These are phyloP conservation scores for Uria aalge DNA, from an alignment of 2,113 vertebrate species.

Conservation along the genomic window DNA sequence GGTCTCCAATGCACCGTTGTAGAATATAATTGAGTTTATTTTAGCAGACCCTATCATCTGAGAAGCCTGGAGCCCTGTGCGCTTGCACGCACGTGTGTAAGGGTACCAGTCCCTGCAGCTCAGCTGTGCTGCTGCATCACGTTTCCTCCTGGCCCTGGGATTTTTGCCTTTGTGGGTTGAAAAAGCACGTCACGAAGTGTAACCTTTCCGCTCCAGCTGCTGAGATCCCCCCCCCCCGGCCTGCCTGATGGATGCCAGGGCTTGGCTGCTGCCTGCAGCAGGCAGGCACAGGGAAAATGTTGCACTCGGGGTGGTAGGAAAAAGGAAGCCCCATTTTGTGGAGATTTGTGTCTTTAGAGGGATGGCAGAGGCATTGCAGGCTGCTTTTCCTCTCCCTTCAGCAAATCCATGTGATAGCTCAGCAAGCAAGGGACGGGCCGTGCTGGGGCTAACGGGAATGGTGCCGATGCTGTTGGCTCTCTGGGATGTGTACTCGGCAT, in stretches of 20 bases:
- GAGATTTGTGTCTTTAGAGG: not conserved
- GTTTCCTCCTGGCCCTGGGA: not conserved
- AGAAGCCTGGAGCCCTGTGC: not conserved
- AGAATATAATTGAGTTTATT: not conserved
- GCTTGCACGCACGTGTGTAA: fast-evolving
- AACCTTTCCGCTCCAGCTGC: not conserved
- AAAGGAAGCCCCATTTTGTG: not conserved
- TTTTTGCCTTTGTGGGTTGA: not conserved
- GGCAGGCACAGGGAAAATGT: no score
- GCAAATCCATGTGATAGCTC: not conserved
- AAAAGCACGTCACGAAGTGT: not conserved
- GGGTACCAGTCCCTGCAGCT: not conserved
- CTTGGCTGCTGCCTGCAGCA: not conserved
- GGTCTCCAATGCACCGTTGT: not conserved
- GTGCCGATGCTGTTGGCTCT: not conserved
- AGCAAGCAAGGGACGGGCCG: fast-evolving
- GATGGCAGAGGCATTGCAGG: not conserved
- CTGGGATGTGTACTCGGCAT: fast-evolving
- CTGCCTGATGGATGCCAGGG: not conserved
- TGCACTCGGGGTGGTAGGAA: fast-evolving
- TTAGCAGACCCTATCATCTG: not conserved
- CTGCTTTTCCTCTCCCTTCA: not conserved
- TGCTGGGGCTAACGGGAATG: not conserved
- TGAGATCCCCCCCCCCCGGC: no score
- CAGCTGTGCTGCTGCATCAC: fast-evolving